These are phyloP conservation scores for Diaprepes abbreviatus DNA, from an alignment of 2,888 invertebrate genomes.

Conservation along the genomic window DNA sequence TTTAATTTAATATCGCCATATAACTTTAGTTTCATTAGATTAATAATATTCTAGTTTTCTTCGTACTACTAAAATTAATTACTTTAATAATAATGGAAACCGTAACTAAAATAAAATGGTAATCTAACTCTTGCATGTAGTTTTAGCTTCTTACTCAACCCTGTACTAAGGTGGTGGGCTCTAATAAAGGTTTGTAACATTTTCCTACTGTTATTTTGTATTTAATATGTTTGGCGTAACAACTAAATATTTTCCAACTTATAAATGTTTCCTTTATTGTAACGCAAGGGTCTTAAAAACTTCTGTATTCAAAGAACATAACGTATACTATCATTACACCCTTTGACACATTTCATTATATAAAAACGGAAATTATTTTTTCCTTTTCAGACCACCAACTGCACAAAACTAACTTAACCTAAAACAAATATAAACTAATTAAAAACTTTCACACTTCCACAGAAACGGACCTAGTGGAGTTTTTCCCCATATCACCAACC, in stretches of 20 bases:
- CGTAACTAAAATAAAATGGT: neutral
- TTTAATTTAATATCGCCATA: no score
- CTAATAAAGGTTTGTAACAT: slow-evolving; percentile 31
- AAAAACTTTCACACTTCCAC: slow-evolving; percentile 66
- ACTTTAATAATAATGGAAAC: no score
- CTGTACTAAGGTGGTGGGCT: slow-evolving; percentile 49
- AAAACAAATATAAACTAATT: slow-evolving; percentile 12
- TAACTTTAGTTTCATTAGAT: no score
- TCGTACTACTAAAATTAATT: no score
- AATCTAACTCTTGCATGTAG: slow-evolving; percentile 36
- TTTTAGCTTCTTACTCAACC: slow-evolving; percentile 49
- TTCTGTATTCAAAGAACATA: no score
- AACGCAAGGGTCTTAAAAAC: no score
- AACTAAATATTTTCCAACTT: no score
- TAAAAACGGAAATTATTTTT: neutral
- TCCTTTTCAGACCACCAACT: slow-evolving; percentile 26
- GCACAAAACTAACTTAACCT: slow-evolving; percentile 21
- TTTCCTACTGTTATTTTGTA: slow-evolving; percentile 3
- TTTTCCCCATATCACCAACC: slow-evolving; percentile 85
- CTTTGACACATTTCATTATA: neutral
- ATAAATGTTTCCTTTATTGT: no score
- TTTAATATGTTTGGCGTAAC: neutral
- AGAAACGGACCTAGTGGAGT: slow-evolving; percentile 85
- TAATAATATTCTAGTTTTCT: no score
- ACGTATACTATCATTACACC: no score